Percentiles rank a stretch among this genome's conserved stretches.
phyloP scores from a whole-genome alignment of 2,113 vertebrate genomes.

The Erpornis zantholeuca region DNA sequence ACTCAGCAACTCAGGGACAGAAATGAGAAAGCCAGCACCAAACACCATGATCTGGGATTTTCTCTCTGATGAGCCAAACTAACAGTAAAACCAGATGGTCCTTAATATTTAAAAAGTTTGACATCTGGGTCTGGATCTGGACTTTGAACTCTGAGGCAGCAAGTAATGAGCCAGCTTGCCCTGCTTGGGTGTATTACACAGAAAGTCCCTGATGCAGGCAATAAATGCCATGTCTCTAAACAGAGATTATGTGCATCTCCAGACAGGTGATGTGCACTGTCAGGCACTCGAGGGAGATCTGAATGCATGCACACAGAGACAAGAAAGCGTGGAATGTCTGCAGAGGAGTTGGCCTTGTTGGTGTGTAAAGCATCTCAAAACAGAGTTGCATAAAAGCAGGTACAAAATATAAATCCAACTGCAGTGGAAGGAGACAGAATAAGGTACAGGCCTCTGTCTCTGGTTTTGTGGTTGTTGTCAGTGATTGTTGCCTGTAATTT shows the following conservation, averaged over 20 bases:
- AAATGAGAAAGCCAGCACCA: background rate
- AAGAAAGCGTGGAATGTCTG: background rate
- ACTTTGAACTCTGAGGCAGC: background rate
- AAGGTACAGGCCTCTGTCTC: background rate
- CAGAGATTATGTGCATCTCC: background rate
- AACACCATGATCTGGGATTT: background rate
- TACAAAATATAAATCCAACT: background rate
- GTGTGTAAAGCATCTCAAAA: background rate
- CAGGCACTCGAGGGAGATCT: background rate
- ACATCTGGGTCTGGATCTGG: background rate
- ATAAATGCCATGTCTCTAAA: background rate
- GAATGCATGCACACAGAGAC: background rate
- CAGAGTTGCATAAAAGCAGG: background rate
- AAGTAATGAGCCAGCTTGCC: background rate
- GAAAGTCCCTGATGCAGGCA: background rate
- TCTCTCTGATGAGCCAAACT: background rate
- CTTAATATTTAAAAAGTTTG: background rate
- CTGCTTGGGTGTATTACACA: background rate
- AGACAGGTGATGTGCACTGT: fast-evolving
- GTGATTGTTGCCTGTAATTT: background rate
- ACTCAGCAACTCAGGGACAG: background rate
- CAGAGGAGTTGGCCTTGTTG: background rate
- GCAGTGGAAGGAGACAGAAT: background rate
- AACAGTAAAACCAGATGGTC: background rate
- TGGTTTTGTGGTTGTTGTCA: background rate